Base-by-base conservation (phyloP, 2,888 invertebrate species). In the Colletes collaris region DNA sequence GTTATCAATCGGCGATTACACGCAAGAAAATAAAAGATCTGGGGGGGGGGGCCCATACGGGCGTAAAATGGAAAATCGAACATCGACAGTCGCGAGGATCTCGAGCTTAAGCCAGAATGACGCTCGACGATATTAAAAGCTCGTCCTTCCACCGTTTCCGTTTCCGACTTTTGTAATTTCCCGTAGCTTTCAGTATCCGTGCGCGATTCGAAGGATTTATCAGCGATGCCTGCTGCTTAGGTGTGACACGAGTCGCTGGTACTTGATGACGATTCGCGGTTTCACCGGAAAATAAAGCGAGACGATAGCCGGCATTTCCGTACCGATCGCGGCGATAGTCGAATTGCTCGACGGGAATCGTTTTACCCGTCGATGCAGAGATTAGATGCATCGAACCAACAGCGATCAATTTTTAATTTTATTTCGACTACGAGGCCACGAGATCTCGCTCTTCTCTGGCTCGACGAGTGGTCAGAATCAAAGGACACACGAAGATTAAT, bases 141-240 rank as follows among this genome's bases (percentile, higher is more conserved):
- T 87, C 90, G 86, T 89, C 89, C 88, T 90, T 91, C 90, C 89
- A 86, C 85, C 88, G 88, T 89, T 88, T 91, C 90, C 91, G 89
- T 83, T 91, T 92, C 92, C 92, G 92, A 92, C 92, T 92, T 92
- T 92, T 92, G 91, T 92, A 91, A 92, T 92, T 92, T 92, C 92
- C 92, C 92, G 88, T 89, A 87, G 90, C 90, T 91, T 89, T 88
- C 88, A 88, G 81, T 74, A 79, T 77, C 72, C 85, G 64, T 82
- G 60, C 73, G 73, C 72, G 81, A 83, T 78, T 78, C 74, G 84
- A 70, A 74, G 76, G 80, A 83, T 85, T 86, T 86, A 86, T 85
- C 82, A 79, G 79, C 81, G 73, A 78, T 77, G 73, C 76, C 65
- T 72, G 62, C 72, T 68, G 79, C 76, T 74, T 79, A 73, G 56